These are phyloP conservation scores for Eristalinus sepulchralis DNA, from an alignment of 2,888 invertebrate species.

Conservation along the genomic window DNA sequence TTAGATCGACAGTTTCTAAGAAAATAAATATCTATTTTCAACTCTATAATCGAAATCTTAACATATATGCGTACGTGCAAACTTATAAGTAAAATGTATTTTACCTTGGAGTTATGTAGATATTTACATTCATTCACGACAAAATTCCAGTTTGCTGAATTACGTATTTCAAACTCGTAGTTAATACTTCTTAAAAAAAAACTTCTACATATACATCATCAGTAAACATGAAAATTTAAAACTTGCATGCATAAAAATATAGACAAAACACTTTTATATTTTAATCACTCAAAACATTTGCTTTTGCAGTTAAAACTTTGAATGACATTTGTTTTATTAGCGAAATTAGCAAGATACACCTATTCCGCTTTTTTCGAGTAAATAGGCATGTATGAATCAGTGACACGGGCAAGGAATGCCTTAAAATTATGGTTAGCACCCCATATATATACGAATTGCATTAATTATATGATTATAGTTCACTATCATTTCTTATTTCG, in stretches of 20 bases:
- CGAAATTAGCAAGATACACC: conserved; percentile 46
- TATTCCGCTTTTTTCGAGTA: conserved; percentile 53
- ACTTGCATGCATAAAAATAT: background rate
- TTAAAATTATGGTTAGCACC: conserved; percentile 48
- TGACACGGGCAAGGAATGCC: conserved; percentile 28
- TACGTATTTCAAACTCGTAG: conserved; percentile 26
- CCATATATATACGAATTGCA: conserved; percentile 10
- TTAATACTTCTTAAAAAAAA: conserved; percentile 11
- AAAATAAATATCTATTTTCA: background rate
- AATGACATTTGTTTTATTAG: conserved; percentile 24
- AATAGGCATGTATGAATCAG: conserved; percentile 16
- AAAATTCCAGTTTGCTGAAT: conserved; percentile 30
- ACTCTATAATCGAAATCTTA: background rate
- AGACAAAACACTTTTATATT: conserved; percentile 22
- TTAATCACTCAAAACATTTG: conserved; percentile 16
- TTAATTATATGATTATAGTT: background rate
- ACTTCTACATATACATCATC: background rate
- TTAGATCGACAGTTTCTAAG: no score
- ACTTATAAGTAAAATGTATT: background rate
- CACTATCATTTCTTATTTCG: background rate
- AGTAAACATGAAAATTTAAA: conserved; percentile 4
- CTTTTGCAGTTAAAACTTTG: background rate
- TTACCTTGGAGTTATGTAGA: conserved; percentile 35
- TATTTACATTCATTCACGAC: conserved; percentile 49
- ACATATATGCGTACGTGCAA: background rate